Percentiles rank a stretch among this genome's conserved stretches.
Conservation (phyloP, 1,140 invertebrate genomes). For the Doryteuthis pealeii region DNA sequence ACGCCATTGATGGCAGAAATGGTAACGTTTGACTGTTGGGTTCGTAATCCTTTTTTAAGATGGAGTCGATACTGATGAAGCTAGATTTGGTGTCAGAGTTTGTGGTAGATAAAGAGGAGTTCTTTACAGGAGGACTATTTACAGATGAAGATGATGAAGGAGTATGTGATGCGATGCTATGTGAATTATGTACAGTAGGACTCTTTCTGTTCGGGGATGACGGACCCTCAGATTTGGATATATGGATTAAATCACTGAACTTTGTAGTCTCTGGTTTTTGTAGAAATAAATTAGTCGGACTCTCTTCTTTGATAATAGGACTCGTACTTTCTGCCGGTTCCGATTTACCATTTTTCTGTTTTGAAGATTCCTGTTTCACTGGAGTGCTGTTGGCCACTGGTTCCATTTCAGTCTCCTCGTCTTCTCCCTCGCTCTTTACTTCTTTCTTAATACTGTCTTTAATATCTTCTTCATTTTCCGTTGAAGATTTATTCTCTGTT, state of each 20-base stretch:
- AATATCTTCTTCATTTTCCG: not conserved
- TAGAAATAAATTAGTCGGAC: slow-evolving; percentile 30
- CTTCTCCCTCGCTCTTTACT: slow-evolving; percentile 22
- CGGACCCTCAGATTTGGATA: slow-evolving; percentile 15
- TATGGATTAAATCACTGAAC: slow-evolving; percentile 32
- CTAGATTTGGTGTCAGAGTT: slow-evolving; percentile 35
- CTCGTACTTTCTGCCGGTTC: slow-evolving; percentile 51
- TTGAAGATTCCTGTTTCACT: not conserved
- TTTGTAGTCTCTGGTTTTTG: slow-evolving; percentile 36
- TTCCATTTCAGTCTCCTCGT: slow-evolving; percentile 22
- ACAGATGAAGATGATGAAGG: slow-evolving; percentile 11
- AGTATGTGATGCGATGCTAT: not conserved
- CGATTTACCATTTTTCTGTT: slow-evolving; percentile 14
- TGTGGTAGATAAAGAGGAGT: slow-evolving; percentile 17
- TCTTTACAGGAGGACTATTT: not conserved
- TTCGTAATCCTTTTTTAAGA: slow-evolving; percentile 46
- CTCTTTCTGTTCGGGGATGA: not conserved
- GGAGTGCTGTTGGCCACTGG: slow-evolving; percentile 12
- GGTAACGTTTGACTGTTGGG: slow-evolving; percentile 26
- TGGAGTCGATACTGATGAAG: slow-evolving; percentile 51
- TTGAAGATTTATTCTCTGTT: not conserved
- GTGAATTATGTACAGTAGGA: not conserved
- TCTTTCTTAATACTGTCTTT: slow-evolving; percentile 8
- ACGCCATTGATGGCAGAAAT: slow-evolving; percentile 29
- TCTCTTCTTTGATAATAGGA: slow-evolving; percentile 30